Base-by-base conservation (phyloP, 2,888 invertebrate genomes). In the Scaptomyza tumidula region DNA sequence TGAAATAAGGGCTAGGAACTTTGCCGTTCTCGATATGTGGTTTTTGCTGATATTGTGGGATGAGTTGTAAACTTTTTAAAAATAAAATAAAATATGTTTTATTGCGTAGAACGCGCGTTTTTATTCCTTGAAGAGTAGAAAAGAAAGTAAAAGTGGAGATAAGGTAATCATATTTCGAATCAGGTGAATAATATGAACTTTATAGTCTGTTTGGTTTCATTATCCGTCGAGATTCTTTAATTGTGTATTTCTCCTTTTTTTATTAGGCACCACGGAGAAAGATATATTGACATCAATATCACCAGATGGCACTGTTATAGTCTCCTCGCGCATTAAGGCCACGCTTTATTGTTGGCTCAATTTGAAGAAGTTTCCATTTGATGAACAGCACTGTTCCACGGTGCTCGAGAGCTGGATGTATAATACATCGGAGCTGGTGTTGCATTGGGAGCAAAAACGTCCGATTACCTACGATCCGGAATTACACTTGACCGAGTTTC, bases 331-430 rank as follows among this genome's bases (percentile, higher is more conserved):
- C 80, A 94, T 97, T 92, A 96, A 96, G 89, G 95, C 96, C 0
- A 96, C 95, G 1, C 93, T 97, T 0, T 96, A 96, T 80, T 97
- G 97, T 86, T 96, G 96, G 94, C 96, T 97, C 94, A 95, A 97
- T 87, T 92, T 97, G 70, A 95, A 96, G 90, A 97, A 97, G 90
- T 97, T 97, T 88, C 97, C 97, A 0, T 97, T 97, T 85, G 97
- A 97, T 89, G 95, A 95, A 60, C 97, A 97, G 91, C 94, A 94
- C 29, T 97, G 97, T 89, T 95, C 96, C 19, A 94, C 97, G 84
- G 94, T 95, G 69, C 94, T 97, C 65, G 96, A 96, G 91, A 97
- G 96, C 90, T 97, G 97, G 97, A 96, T 96, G 88, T 95, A 97
- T 92, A 96, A 96, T 88, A 95, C 95, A 0, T 95, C 95, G 13